phyloP scores from a whole-genome alignment of 2,888 invertebrate genomes.

The Neoaliturus tenellus region DNA sequence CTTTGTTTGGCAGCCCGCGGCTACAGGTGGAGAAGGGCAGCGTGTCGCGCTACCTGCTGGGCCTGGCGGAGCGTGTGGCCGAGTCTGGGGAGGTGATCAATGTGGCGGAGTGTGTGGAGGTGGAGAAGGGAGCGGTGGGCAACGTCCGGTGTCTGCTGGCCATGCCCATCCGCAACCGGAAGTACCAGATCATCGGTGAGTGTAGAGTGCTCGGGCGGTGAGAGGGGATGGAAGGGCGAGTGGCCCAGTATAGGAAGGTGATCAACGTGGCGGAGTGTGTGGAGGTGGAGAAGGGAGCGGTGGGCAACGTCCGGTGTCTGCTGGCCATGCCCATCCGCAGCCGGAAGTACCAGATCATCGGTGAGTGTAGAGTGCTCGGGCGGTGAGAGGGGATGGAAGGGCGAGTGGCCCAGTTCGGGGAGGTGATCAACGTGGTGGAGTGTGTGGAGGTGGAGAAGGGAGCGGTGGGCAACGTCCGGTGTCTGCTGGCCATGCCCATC shows the following conservation, averaged over 20 bases:
- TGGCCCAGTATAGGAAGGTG: slow-evolving; percentile 73
- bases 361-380: slow-evolving; percentile 70
- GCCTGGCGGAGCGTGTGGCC: slow-evolving; percentile 73
- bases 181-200: too few relatives aligned
- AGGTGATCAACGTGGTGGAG: slow-evolving; percentile 74
- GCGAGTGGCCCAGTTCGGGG: slow-evolving; percentile 73
- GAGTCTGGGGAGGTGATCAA: slow-evolving; percentile 74
- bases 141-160: slow-evolving; percentile 73
- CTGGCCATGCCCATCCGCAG: slow-evolving; percentile 75
- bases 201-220: too few relatives aligned
- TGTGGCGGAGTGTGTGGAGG: slow-evolving; percentile 72
- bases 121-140: slow-evolving; percentile 70
- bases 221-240: slow-evolving; percentile 72
- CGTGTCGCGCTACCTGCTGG: slow-evolving; percentile 69
- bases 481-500: slow-evolving; percentile 74
- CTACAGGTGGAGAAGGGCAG: slow-evolving; percentile 66
- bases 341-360: slow-evolving; percentile 73
- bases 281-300: slow-evolving; percentile 71
- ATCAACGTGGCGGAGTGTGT: slow-evolving; percentile 73
- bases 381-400: slow-evolving; percentile 72
- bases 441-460: slow-evolving; percentile 71
- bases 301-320: slow-evolving; percentile 72
- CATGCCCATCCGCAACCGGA: slow-evolving; percentile 74
- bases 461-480: slow-evolving; percentile 71
- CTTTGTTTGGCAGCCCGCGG: slow-evolving; percentile 3